These are phyloP conservation scores for Oscheius sp. DNA, from an alignment of 2,888 invertebrate species.

Conservation along the genomic window DNA sequence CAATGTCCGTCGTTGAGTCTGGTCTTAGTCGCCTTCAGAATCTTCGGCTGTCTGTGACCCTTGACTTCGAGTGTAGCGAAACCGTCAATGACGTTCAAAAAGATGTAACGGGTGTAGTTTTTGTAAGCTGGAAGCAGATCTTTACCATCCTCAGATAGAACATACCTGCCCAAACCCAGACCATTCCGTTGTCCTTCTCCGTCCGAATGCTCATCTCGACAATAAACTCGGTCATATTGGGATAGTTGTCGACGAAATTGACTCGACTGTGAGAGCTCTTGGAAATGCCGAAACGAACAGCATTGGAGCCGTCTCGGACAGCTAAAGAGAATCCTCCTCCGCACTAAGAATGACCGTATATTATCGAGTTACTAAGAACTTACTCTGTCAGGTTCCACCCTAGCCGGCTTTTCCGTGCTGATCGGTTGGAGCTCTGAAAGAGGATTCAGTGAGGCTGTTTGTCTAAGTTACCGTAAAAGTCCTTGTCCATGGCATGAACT, in stretches of 20 bases:
- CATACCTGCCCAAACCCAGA: conserved; percentile 70
- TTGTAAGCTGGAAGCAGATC: conserved; percentile 51
- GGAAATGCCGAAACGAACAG: conserved; percentile 51
- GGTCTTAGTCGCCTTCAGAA: conserved; percentile 47
- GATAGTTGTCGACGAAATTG: conserved; percentile 62
- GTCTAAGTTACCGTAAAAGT: conserved; percentile 42
- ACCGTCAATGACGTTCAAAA: conserved; percentile 65
- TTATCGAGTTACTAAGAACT: not conserved
- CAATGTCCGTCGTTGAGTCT: conserved; percentile 69
- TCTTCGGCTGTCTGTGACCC: conserved; percentile 65
- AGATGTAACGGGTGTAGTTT: conserved; percentile 68
- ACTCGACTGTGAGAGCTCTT: conserved; percentile 63
- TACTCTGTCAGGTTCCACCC: conserved; percentile 2
- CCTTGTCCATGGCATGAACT: conserved; percentile 41
- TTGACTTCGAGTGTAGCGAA: conserved; percentile 65
- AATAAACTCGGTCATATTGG: conserved; percentile 64
- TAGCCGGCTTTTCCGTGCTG: not conserved
- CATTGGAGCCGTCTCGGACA: conserved; percentile 37
- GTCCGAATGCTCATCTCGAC: conserved; percentile 62
- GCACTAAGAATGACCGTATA: conserved; percentile 16
- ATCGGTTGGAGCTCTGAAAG: conserved; percentile 14
- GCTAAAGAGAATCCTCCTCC: conserved; percentile 27
- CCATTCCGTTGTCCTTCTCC: conserved; percentile 59
- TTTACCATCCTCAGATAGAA: no score
- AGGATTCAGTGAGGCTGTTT: not conserved